These are phyloP conservation scores for Gymnogyps californianus DNA, from an alignment of 2,113 vertebrate species.

Conservation along the genomic window DNA sequence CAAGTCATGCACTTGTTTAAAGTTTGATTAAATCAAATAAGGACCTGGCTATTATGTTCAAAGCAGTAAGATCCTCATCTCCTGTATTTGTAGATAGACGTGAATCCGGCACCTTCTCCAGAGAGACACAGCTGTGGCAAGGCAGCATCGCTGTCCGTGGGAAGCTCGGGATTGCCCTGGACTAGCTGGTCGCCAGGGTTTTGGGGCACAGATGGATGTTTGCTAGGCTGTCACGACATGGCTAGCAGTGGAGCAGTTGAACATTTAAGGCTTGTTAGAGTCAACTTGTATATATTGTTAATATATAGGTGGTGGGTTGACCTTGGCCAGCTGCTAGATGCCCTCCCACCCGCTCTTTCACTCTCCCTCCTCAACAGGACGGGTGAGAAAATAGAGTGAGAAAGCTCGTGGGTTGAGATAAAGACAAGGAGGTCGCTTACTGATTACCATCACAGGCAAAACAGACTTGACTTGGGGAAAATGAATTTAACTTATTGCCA, in stretches of 20 bases:
- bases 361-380: neutral
- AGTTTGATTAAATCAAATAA: neutral
- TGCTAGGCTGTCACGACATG: neutral
- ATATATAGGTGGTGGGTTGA: neutral
- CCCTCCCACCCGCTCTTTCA: neutral
- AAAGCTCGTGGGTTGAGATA: neutral
- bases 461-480: neutral
- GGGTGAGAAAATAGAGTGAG: neutral
- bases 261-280: neutral
- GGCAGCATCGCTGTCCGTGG: rapidly evolving
- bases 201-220: neutral
- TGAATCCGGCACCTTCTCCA: neutral
- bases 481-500: neutral
- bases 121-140: neutral
- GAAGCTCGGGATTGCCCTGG: neutral
- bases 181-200: neutral
- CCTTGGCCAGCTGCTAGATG: neutral
- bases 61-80: neutral
- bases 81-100: neutral
- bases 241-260: neutral
- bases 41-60: neutral
- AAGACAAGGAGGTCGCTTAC: neutral
- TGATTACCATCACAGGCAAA: neutral
- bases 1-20: neutral
- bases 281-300: neutral